Conservation (phyloP, 2,797 vertebrate genomes). For the Spea hammondii region DNA sequence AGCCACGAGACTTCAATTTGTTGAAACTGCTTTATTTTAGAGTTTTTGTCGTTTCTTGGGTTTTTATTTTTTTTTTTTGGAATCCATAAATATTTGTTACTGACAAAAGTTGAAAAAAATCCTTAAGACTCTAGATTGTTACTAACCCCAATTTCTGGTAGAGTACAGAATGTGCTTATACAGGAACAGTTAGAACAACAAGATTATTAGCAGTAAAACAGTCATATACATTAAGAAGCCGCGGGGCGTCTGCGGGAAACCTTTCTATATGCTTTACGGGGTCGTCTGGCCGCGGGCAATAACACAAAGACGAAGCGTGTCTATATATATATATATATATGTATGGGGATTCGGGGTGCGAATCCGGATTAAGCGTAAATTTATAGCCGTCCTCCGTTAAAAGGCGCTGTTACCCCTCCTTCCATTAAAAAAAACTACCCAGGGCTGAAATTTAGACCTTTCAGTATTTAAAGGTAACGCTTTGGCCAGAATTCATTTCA, state of each 20-base stretch:
- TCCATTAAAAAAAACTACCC: no score
- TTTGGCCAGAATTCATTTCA: no score
- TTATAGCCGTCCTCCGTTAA: no score
- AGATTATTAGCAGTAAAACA: conserved; percentile 75
- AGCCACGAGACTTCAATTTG: conserved; percentile 54
- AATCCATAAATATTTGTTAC: conserved; percentile 80
- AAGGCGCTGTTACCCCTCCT: no score
- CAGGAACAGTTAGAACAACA: conserved; percentile 65
- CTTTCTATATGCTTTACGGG: not conserved
- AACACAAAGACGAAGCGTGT: no score
- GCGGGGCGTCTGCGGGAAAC: conserved; percentile 54
- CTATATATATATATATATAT: no score
- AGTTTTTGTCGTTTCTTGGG: no score
- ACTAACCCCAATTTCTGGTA: conserved; percentile 72
- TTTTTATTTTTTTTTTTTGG: conserved; percentile 45
- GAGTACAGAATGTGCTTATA: conserved; percentile 76
- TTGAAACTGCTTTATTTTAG: conserved; percentile 76
- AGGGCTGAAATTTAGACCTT: no score
- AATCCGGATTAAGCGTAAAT: no score
- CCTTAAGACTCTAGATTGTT: conserved; percentile 75
- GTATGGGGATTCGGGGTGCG: no score
- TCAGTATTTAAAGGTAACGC: no score
- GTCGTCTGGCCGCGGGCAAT: not conserved
- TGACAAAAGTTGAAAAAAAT: conserved; percentile 80
- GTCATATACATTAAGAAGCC: conserved; percentile 68